Percentiles rank a stretch among this genome's conserved stretches.
These are phyloP conservation scores for Chorisops tibialis DNA, from an alignment of 2,888 invertebrate genomes.

Conservation along the genomic window DNA sequence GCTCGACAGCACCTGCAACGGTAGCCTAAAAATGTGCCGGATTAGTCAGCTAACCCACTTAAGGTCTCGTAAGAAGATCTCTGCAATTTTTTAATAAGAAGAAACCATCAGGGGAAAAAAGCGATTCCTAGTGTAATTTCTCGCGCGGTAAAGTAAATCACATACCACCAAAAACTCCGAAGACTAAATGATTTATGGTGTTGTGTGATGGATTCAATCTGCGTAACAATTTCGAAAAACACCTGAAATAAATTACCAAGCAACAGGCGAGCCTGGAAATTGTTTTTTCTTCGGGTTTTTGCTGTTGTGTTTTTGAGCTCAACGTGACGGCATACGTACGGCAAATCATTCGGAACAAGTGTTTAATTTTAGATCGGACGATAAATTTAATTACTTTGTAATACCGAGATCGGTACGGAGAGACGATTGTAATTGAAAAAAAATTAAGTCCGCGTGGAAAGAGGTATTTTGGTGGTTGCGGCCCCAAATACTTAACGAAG, in stretches of 20 bases:
- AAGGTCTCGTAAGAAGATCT: conserved; percentile 13
- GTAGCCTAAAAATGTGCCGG: no score
- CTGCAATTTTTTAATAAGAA: conserved; percentile 10
- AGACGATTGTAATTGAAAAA: conserved; percentile 13
- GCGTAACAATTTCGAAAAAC: conserved; percentile 5
- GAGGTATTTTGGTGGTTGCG: not conserved
- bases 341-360: conserved; percentile 21
- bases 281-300: not conserved
- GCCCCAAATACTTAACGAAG: not conserved
- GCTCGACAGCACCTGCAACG: not conserved
- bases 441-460: conserved; percentile 1
- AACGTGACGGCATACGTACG: not conserved
- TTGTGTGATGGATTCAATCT: conserved; percentile 15
- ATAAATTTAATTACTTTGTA: conserved; percentile 17
- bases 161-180: not conserved
- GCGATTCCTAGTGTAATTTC: not conserved
- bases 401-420: not conserved
- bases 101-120: not conserved
- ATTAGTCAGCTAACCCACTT: not conserved
- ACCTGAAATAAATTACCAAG: conserved; percentile 19
- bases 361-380: conserved; percentile 12
- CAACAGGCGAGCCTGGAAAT: not conserved
- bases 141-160: not conserved
- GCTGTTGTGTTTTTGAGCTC: not conserved
- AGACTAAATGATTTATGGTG: conserved; percentile 20